Base-by-base conservation (phyloP, 2,797 vertebrate genomes). In the Lindbergichthys nudifrons region DNA sequence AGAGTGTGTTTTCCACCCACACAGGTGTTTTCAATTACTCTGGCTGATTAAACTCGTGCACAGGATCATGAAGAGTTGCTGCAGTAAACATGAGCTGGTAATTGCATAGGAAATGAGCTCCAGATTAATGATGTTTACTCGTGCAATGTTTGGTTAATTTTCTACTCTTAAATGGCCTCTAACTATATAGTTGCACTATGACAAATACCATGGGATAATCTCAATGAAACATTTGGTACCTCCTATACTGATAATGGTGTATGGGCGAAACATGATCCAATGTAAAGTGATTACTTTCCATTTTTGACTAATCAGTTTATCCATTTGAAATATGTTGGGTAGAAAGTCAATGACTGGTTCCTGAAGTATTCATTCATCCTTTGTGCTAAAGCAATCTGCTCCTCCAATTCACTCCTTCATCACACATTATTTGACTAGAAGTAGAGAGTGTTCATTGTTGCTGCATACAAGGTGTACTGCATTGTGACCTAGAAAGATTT, bases 401-500 rank as follows among this genome's bases (percentile, higher is more conserved):
- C 85, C 76, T 81, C 78, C 83, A 87, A 79, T 91, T 93, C 87
- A 88, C 77, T 87, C 61, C 69, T 75, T 87, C 83, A 79, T 84
- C 83, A 65, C 84, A 88, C 79, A 32, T 78, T 80, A 80, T 81
- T 71, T 83, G 63, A 83, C 82, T 84, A 75, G 70, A 82, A 89
- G 61, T 75, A 82, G 73, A 88, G 85, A 79, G 77, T 80, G 80
- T 65, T 87, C 75, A 82, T 85, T 89, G 85, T 89, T 80, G 83
- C 79, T 88, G 81, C 76, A 78, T 71, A 77, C 79, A 88, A 83
- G 83, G 81, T 85, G 80, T 75, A 70, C 74, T 78, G 73, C 85
- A 92, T 93, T 92, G 89, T 93, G 91, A 92, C 91, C 93, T 87
- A 88, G 79, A 92, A 91, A 93, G 72, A 89, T 79, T 92, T 68